These are phyloP conservation scores for Eucidaris tribuloides DNA, from an alignment of 35 echinoderm and acorn worm genomes.

Conservation along the genomic window DNA sequence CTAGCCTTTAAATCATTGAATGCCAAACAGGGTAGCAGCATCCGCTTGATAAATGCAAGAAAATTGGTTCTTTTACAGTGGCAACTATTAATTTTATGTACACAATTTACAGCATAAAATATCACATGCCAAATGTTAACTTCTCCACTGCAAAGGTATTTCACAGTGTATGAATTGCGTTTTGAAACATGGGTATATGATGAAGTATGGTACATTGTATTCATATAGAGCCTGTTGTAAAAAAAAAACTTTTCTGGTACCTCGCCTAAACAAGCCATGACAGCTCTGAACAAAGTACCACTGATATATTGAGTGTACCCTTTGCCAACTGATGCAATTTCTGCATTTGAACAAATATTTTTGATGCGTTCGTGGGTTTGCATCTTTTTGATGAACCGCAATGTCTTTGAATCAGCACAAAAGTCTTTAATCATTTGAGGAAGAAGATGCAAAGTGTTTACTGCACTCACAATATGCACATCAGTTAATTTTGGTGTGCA, in stretches of 20 bases:
- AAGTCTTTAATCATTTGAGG: background rate
- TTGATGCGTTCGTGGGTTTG: background rate
- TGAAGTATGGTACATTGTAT: background rate
- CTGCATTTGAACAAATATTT: background rate
- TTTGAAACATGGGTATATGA: background rate
- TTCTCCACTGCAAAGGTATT: background rate
- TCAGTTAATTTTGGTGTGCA: too few relatives aligned
- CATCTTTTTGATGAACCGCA: background rate
- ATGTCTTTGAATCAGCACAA: background rate
- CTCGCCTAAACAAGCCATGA: background rate
- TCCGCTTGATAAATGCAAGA: too few relatives aligned
- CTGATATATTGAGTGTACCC: background rate
- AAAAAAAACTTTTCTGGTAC: background rate
- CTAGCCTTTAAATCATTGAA: too few relatives aligned
- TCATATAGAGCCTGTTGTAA: background rate
- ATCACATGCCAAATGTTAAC: background rate
- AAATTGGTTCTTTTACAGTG: too few relatives aligned
- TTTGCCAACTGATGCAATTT: background rate
- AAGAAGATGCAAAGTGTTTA: background rate
- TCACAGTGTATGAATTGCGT: slow-evolving; percentile 19
- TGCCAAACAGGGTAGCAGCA: too few relatives aligned
- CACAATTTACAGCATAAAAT: slow-evolving; percentile 4
- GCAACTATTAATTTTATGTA: background rate
- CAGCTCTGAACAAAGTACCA: background rate
- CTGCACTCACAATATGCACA: slow-evolving; percentile 15